phyloP scores from a whole-genome alignment of 2,797 vertebrate genomes.

The Pangasius mekongensis region DNA sequence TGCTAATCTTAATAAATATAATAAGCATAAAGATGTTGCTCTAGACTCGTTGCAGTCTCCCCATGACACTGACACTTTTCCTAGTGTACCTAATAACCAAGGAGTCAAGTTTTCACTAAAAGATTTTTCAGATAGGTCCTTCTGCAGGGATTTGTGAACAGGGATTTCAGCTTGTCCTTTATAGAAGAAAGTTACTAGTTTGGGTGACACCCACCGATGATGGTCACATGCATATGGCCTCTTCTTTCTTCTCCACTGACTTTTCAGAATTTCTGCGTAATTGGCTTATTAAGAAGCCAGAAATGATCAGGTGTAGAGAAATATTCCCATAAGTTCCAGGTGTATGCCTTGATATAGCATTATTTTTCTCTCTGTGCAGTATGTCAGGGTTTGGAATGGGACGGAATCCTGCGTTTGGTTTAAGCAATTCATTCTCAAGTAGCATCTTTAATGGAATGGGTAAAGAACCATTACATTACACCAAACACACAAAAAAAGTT shows the following conservation, averaged over 20 bases:
- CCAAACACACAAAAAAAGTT: neutral
- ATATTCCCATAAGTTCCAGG: no score
- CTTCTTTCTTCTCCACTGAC: neutral
- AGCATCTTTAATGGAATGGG: slow-evolving; percentile 99
- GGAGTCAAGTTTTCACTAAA: no score
- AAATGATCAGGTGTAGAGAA: neutral
- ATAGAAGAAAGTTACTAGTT: neutral
- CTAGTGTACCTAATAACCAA: neutral
- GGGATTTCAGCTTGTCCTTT: neutral
- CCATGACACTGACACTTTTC: no score
- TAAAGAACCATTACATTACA: slow-evolving; percentile 63
- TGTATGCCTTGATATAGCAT: neutral
- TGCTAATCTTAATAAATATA: no score
- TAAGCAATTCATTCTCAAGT: slow-evolving; percentile 95
- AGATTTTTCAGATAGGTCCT: neutral
- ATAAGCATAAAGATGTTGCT: no score
- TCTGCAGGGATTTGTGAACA: neutral
- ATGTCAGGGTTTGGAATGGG: slow-evolving; percentile 99
- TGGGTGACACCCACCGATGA: neutral
- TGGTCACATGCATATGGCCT: neutral
- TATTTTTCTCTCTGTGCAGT: slow-evolving; percentile 73
- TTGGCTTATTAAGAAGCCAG: neutral
- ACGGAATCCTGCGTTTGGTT: slow-evolving; percentile 97
- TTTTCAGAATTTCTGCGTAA: neutral
- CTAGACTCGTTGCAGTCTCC: no score